Evolutionary conservation across 2,888 invertebrate genomes (phyloP).

Genomic region (Dasypogon diadema): DNA sequence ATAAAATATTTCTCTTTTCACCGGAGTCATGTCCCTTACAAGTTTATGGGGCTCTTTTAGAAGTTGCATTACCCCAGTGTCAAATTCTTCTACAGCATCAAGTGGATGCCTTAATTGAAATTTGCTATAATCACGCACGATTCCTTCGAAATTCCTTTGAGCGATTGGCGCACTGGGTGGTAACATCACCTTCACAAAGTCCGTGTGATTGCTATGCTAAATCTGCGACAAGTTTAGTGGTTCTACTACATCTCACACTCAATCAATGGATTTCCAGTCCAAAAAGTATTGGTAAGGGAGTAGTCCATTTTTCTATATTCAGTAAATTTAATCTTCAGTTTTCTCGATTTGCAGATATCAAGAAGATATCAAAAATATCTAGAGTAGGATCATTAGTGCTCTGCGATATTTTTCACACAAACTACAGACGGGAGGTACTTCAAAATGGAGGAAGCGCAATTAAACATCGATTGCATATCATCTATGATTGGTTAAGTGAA

Average conservation of each 20-base stretch:
- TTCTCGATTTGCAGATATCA: conserved; percentile 43
- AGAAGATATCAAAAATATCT: conserved; percentile 49
- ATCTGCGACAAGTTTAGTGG: conserved; percentile 51
- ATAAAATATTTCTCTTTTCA: conserved; percentile 56
- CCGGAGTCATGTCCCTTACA: conserved; percentile 52
- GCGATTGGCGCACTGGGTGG: conserved; percentile 41
- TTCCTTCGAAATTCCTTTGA: conserved; percentile 52
- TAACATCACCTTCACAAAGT: not conserved
- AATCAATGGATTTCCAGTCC: conserved; percentile 55
- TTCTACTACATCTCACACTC: conserved; percentile 54
- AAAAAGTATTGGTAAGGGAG: conserved; percentile 52
- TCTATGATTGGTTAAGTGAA: conserved; percentile 54
- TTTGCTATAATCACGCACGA: conserved; percentile 50
- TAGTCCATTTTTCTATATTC: too few species aligned
- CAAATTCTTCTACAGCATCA: conserved; percentile 20
- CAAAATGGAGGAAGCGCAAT: conserved; percentile 53
- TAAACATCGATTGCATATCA: conserved; percentile 53
- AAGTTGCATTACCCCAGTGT: conserved; percentile 51
- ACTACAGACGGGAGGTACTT: conserved; percentile 50
- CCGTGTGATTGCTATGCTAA: conserved; percentile 55
- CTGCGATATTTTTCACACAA: conserved; percentile 51
- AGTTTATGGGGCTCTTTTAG: conserved; percentile 54
- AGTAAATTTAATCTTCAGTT: not conserved
- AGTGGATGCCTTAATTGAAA: conserved; percentile 40
- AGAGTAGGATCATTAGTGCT: conserved; percentile 47